Evolutionary conservation across 2,797 vertebrate genomes (phyloP).

Genomic region (Orestias chungarensis): DNA sequence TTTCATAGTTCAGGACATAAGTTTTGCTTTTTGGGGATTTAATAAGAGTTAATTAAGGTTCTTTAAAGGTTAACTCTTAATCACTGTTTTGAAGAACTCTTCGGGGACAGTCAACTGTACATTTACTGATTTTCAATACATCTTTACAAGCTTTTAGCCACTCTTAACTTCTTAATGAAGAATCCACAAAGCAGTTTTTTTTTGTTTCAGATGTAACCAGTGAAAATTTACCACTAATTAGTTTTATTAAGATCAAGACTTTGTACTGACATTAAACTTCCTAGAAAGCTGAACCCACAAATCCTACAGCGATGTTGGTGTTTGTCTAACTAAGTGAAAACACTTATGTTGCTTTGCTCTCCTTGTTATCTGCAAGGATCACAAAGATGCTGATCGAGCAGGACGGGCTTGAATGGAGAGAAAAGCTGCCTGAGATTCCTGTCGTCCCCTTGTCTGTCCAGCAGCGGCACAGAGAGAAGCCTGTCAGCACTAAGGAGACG

Average conservation of each 20-base stretch:
- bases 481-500: constrained; percentile 64
- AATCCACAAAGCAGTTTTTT: background rate
- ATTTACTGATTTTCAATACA: background rate
- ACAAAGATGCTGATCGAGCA: constrained; percentile 90
- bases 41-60: background rate
- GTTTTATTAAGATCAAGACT: background rate
- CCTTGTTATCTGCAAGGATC: constrained; percentile 79
- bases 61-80: background rate
- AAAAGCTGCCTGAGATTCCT: constrained; percentile 89
- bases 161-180: background rate
- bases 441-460: constrained; percentile 86
- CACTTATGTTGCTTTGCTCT: background rate
- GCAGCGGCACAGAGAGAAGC: constrained; percentile 78
- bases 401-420: constrained; percentile 90
- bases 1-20: background rate
- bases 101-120: background rate
- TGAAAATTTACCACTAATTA: background rate
- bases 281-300: background rate
- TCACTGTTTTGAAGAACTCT: background rate
- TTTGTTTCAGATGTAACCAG: background rate
- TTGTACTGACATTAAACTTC: background rate
- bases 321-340: constrained; percentile 1
- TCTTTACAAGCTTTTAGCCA: background rate
- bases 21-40: background rate
- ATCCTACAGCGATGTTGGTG: background rate